phyloP scores from a whole-genome alignment of 2,113 vertebrate genomes.

The Cochlearius cochlearius region DNA sequence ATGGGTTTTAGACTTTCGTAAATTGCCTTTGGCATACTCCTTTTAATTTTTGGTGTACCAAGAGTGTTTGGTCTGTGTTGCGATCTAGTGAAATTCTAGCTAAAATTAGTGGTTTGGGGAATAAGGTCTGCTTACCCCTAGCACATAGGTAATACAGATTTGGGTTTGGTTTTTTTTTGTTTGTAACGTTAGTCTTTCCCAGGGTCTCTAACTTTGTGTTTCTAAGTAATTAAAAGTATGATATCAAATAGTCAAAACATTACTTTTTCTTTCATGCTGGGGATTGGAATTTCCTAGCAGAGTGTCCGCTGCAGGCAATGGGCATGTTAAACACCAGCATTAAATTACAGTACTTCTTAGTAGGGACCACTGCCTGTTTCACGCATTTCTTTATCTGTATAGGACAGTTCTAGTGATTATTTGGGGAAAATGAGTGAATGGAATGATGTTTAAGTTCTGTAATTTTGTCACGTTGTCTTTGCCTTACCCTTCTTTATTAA shows the following conservation, averaged over 20 bases:
- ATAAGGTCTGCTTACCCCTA: neutral
- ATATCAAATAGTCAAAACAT: neutral
- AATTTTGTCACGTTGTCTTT: conserved; percentile 21
- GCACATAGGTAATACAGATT: neutral
- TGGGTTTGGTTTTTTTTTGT: neutral
- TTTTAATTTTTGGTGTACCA: neutral
- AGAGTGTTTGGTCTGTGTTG: neutral
- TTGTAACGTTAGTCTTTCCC: conserved; percentile 34
- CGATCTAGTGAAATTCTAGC: neutral
- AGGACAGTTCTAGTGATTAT: conserved; percentile 33
- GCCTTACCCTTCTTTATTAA: conserved; percentile 44
- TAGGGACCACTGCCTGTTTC: conserved; percentile 41
- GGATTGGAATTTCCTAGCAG: conserved; percentile 49
- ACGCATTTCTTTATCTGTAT: neutral
- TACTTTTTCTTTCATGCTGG: conserved; percentile 35
- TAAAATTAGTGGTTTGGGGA: conserved; percentile 13
- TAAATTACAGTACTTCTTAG: neutral
- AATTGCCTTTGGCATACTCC: conserved; percentile 31
- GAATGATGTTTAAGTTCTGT: conserved; percentile 3
- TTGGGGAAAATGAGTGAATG: conserved; percentile 13
- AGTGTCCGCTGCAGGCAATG: conserved; percentile 68
- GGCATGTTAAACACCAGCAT: conserved; percentile 68
- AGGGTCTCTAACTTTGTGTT: neutral
- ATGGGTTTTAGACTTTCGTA: conserved; percentile 62
- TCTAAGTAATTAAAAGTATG: neutral